Percentiles rank a stretch among this genome's conserved stretches.
These are phyloP conservation scores for Ceraclea dissimilis DNA, from an alignment of 2,888 invertebrate genomes.

Conservation along the genomic window DNA sequence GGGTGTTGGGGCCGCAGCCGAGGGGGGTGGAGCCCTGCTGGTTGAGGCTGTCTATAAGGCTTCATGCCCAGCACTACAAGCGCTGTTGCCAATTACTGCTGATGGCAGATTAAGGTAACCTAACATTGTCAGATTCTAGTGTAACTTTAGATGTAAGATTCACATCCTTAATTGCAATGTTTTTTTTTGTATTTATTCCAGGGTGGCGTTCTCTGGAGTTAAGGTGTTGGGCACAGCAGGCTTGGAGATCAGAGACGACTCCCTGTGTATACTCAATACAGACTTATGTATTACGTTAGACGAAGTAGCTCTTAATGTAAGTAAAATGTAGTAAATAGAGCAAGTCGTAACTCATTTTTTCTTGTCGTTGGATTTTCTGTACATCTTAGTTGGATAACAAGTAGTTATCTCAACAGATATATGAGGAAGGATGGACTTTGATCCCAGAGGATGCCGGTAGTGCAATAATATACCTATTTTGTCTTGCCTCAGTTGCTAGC, in stretches of 20 bases:
- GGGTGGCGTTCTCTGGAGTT: constrained; percentile 49
- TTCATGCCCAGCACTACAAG: constrained; percentile 32
- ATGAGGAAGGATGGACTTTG: too few species aligned
- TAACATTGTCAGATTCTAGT: too few species aligned
- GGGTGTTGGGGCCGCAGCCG: constrained; percentile 17
- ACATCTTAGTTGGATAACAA: too few species aligned
- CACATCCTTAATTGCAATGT: background rate
- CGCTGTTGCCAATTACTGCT: constrained; percentile 32
- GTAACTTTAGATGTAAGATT: constrained; percentile 1
- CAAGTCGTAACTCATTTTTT: background rate
- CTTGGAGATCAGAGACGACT: constrained; percentile 48
- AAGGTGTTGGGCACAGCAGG: constrained; percentile 50
- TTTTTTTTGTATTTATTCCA: constrained; percentile 32
- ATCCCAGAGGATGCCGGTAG: too few species aligned
- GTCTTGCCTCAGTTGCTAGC: too few species aligned
- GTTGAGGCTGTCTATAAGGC: constrained; percentile 34
- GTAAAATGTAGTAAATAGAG: constrained; percentile 12
- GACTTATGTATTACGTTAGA: constrained; percentile 47
- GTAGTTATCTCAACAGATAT: too few species aligned
- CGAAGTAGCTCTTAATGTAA: constrained; percentile 49
- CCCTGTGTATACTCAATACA: constrained; percentile 49
- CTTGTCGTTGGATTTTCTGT: too few species aligned
- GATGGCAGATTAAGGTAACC: constrained; percentile 33
- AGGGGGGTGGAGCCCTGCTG: constrained; percentile 30
- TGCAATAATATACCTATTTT: too few species aligned